Conservation (phyloP, 2,113 vertebrate species). For the Heloderma charlesbogerti region DNA sequence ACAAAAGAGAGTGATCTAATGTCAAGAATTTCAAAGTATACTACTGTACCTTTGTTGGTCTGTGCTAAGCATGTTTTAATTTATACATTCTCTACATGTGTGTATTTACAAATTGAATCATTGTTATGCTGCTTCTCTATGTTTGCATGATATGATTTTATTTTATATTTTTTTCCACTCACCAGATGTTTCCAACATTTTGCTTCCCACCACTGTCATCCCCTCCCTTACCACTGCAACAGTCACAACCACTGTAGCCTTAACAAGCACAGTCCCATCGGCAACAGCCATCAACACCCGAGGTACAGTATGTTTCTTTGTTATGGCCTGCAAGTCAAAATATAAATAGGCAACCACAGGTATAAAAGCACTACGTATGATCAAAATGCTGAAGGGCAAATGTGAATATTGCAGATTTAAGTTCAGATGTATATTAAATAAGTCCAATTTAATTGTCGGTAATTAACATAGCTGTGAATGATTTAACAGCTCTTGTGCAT, state of each 20-base stretch:
- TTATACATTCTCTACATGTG: constrained; percentile 72
- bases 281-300: constrained; percentile 86
- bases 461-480: constrained; percentile 38
- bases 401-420: constrained; percentile 26
- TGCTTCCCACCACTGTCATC: constrained; percentile 94
- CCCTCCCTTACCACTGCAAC: constrained; percentile 93
- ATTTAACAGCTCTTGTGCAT: constrained; percentile 46
- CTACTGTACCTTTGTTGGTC: constrained; percentile 71
- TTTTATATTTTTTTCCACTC: constrained; percentile 89
- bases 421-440: constrained; percentile 14
- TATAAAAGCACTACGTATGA: constrained; percentile 3
- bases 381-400: constrained; percentile 28
- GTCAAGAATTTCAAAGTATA: constrained; percentile 76
- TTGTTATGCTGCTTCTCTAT: constrained; percentile 78
- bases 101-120: constrained; percentile 81
- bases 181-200: constrained; percentile 95
- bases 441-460: constrained; percentile 33
- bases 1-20: constrained; percentile 77
- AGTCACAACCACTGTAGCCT: constrained; percentile 90
- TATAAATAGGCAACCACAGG: constrained; percentile 42
- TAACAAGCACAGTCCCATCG: constrained; percentile 89
- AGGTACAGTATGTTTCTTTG: constrained; percentile 94
- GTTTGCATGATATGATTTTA: constrained; percentile 88
- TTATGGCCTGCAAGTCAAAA: constrained; percentile 74
- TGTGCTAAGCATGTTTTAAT: constrained; percentile 77